Evolutionary conservation across 2,888 invertebrate species (phyloP), one percentile per base, ranked within the genome.

Genomic region (Uloborus plumipes): DNA sequence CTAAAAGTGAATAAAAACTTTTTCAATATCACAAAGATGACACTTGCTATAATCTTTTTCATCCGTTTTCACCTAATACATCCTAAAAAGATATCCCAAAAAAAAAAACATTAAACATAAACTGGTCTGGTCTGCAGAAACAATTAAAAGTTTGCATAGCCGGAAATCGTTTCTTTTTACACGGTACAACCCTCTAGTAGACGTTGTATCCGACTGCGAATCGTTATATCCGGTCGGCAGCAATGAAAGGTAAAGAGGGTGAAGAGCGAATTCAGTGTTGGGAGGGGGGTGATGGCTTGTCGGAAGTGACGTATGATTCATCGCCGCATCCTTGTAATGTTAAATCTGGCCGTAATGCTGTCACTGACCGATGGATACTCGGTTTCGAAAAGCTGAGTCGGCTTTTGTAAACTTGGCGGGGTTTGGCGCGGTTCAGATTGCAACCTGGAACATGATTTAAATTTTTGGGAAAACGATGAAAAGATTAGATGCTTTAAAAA

Each of bases 261-360:
- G 58, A 65, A 78, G 65, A 67, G 39, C 59, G 13, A 9, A 39
- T 39, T 39, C 20, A 64, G 72, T 64, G 20, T 22, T 20, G 59
- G 70, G 14, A 61, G 26, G 53, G n/a, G 58, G 65, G 31, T 64
- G 72, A n/a, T 18, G n/a, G 65, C 22, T 26, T 39, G 61, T 67
- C 59, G 79, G 79, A 79, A 79, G 62, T 79, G 72, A 79, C 73
- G 67, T 53, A 47, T 67, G 59, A 69, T 61, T 73, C 72, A 62
- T 51, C 73, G 20, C 62, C 47, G 66, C 26, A 69, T 62, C 59
- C 39, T 39, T 66, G 53, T 51, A 69, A 62, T 53, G 62, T 20
- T 62, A n/a, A n/a, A 22, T 53, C 39, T 39, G 76, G 62, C 47
- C 59, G 67, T 53, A 20, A 26, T 67, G 55, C 79, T 79, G 79